Conservation (phyloP, 2,888 invertebrate species). For the Gymnosoma rotundatum region DNA sequence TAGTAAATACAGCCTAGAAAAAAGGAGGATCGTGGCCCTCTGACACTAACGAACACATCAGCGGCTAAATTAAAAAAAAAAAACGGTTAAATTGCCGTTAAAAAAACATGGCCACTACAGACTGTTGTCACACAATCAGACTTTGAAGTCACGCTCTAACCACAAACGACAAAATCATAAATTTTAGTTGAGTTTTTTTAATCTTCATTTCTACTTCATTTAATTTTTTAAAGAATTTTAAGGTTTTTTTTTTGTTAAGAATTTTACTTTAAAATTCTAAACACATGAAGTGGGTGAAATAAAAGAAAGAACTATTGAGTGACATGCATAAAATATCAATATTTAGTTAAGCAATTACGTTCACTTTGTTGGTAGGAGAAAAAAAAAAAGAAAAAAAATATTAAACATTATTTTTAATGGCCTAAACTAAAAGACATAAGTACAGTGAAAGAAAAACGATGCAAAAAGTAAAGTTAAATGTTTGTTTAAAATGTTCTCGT, state of each 20-base stretch:
- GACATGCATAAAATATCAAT: conserved; percentile 23
- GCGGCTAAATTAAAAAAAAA: too few relatives aligned
- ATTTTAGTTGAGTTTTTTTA: too few relatives aligned
- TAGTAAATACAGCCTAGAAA: too few relatives aligned
- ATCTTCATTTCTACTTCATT: too few relatives aligned
- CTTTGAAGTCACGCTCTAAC: too few relatives aligned
- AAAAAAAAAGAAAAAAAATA: background rate
- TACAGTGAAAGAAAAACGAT: conserved; percentile 28
- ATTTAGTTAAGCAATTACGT: conserved; percentile 19
- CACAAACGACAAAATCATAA: too few relatives aligned
- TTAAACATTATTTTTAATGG: conserved; percentile 16
- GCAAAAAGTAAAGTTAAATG: background rate
- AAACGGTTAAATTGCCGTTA: too few relatives aligned
- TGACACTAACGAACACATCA: too few relatives aligned
- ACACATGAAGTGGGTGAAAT: conserved; percentile 57
- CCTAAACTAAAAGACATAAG: background rate
- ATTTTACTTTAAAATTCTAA: conserved; percentile 40
- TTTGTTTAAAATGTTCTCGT: background rate
- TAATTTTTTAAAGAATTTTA: too few relatives aligned
- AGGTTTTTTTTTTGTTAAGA: background rate
- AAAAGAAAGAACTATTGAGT: conserved; percentile 15
- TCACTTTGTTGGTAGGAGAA: background rate
- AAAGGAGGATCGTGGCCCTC: too few relatives aligned
- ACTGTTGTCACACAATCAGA: too few relatives aligned
- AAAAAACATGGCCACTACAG: too few relatives aligned